Evolutionary conservation across 1,140 invertebrate genomes (phyloP).

Genomic region (Heliconius hermathena): DNA sequence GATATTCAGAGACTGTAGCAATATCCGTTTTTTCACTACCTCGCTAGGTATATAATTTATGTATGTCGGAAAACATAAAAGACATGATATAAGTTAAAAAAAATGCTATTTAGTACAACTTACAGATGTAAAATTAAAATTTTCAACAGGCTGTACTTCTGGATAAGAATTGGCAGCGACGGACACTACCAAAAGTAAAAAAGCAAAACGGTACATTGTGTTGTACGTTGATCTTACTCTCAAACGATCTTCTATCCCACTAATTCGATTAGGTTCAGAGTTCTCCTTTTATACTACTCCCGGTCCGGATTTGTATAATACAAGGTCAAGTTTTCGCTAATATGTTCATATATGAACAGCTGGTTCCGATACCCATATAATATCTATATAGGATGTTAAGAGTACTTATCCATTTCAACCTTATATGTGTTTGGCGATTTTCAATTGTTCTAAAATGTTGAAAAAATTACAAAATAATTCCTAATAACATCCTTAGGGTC

Average conservation of each 20-base stretch:
- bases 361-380: no score
- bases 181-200: background rate
- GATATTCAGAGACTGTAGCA: no score
- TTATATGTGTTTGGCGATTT: no score
- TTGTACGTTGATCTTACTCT: background rate
- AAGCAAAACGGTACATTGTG: background rate
- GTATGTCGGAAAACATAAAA: no score
- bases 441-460: no score
- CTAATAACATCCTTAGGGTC: no score
- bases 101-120: background rate
- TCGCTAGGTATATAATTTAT: no score
- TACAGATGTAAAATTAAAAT: constrained; percentile 29
- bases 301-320: background rate
- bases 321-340: background rate
- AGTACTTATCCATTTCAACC: no score
- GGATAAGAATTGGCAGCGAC: constrained; percentile 10
- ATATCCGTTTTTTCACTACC: no score
- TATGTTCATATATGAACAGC: background rate
- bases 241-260: background rate
- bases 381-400: no score
- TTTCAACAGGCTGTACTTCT: constrained; percentile 14
- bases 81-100: background rate
- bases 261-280: background rate
- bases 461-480: no score
- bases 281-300: background rate